A percentile compares a stretch with the other conserved stretches of the same genome.
These are phyloP conservation scores for Matsumurasca onukii DNA, from an alignment of 1,140 invertebrate genomes.

Conservation along the genomic window DNA sequence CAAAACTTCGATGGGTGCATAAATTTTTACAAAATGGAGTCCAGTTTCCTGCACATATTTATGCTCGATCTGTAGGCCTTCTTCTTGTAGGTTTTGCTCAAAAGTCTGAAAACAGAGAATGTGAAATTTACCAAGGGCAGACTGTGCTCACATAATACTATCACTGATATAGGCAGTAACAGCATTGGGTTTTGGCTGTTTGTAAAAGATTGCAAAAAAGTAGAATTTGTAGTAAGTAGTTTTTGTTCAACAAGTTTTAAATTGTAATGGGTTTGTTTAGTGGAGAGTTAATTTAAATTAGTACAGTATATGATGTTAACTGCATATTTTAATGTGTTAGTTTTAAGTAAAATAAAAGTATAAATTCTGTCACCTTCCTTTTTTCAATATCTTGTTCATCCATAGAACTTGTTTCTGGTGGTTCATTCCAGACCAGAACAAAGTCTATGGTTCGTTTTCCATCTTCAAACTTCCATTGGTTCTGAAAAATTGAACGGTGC, in stretches of 20 bases:
- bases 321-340: no score
- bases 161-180: neutral
- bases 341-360: no score
- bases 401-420: neutral
- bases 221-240: no score
- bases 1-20: slow-evolving; percentile 81
- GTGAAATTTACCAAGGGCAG: neutral
- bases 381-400: neutral
- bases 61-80: slow-evolving; percentile 66
- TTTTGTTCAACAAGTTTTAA: neutral
- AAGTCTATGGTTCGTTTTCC: slow-evolving; percentile 71
- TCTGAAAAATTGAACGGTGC: neutral
- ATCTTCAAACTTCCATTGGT: slow-evolving; percentile 57
- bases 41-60: slow-evolving; percentile 55
- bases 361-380: slow-evolving; percentile 28
- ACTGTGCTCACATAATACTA: neutral
- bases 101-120: slow-evolving; percentile 53
- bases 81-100: slow-evolving; percentile 63
- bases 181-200: neutral
- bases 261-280: slow-evolving; percentile 8
- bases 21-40: slow-evolving; percentile 74
- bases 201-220: neutral
- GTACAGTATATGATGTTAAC: no score
- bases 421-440: slow-evolving; percentile 70
- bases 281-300: neutral